These are phyloP conservation scores for Balaeniceps rex DNA, from an alignment of 2,113 vertebrate genomes.

Conservation along the genomic window DNA sequence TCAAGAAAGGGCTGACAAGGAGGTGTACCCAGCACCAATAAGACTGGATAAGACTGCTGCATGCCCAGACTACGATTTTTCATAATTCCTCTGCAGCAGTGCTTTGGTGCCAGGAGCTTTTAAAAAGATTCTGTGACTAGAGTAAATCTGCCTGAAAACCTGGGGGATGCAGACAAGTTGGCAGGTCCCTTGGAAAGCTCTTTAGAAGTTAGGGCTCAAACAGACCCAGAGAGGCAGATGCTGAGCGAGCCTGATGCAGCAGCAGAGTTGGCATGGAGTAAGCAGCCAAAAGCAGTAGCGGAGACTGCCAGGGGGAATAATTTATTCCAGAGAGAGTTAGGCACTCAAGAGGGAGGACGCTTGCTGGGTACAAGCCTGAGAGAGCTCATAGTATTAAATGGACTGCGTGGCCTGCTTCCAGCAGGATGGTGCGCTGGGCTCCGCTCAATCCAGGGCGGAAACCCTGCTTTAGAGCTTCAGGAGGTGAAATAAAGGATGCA, in stretches of 20 bases:
- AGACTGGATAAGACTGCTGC: not conserved
- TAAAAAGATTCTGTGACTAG: not conserved
- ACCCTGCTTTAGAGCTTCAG: not conserved
- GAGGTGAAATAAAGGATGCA: not conserved
- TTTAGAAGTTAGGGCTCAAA: not conserved
- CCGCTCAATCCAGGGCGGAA: not conserved
- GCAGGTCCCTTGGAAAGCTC: not conserved
- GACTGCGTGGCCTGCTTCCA: not conserved
- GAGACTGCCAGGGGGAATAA: not conserved
- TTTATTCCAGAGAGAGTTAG: slow-evolving; percentile 1
- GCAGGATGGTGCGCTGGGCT: accelerated
- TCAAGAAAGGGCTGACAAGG: not conserved
- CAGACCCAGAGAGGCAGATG: not conserved
- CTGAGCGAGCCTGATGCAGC: not conserved
- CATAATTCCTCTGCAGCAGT: not conserved
- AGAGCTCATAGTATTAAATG: not conserved
- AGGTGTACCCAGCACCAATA: not conserved
- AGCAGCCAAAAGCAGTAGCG: not conserved
- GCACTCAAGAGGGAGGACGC: not conserved
- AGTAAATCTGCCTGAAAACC: not conserved
- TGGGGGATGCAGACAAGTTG: not conserved
- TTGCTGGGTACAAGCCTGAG: not conserved
- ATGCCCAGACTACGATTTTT: not conserved
- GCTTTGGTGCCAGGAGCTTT: not conserved
- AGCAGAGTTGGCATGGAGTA: not conserved